Evolutionary conservation across 2,113 vertebrate genomes (phyloP).

Genomic region (Petrocephalus microphthalmus): DNA sequence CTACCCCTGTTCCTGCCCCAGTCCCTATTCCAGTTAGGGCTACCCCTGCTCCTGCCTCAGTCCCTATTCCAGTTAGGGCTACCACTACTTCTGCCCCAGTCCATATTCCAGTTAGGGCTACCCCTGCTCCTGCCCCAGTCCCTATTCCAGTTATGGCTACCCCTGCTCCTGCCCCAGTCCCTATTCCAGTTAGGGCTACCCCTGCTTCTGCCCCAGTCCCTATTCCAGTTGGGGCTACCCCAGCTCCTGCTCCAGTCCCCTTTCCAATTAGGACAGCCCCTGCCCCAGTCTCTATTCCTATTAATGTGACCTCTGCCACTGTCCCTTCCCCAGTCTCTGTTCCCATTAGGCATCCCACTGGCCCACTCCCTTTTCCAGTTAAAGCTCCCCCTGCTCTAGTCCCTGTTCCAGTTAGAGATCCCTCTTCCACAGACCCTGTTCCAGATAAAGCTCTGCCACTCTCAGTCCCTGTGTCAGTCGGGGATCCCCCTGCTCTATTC

Average conservation of each 20-base stretch:
- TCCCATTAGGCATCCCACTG: not conserved
- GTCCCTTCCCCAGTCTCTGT: not conserved
- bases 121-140: not conserved
- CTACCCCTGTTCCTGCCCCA: not conserved
- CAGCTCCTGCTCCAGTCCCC: not conserved
- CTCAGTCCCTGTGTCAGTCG: not conserved
- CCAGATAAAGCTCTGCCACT: not conserved
- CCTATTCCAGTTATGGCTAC: not conserved
- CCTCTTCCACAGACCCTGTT: slow-evolving; percentile 30
- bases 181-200: not conserved
- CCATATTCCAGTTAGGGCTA: not conserved
- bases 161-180: not conserved
- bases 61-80: not conserved
- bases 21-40: not conserved
- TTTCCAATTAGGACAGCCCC: not conserved
- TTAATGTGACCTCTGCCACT: not conserved
- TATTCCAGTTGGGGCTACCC: not conserved
- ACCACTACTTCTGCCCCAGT: not conserved
- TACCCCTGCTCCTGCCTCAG: not conserved
- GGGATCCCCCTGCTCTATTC: not conserved
- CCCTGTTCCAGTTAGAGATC: not conserved
- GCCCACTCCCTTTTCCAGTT: not conserved
- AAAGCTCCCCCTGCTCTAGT: not conserved
- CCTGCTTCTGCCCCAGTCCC: not conserved
- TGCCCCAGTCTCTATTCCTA: not conserved